Evolutionary conservation across 2,113 vertebrate species (phyloP).

Genomic region (Macaca nemestrina): DNA sequence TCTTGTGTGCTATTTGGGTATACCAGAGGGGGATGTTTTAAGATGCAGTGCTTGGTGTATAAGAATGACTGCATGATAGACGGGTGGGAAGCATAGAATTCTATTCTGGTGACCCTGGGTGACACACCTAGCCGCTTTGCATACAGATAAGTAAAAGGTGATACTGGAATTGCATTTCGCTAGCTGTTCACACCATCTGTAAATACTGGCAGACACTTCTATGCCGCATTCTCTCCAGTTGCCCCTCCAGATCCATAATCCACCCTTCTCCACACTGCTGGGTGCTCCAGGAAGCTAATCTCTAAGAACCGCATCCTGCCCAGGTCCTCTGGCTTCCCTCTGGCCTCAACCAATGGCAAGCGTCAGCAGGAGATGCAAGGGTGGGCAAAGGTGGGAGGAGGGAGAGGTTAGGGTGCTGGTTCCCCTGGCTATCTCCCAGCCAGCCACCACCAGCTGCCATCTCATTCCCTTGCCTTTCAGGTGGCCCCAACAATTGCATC

Average conservation of each 20-base stretch:
- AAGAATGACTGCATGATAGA: neutral
- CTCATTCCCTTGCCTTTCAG: neutral
- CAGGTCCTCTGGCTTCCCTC: neutral
- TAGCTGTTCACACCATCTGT: neutral
- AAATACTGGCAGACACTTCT: neutral
- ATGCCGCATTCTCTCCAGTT: neutral
- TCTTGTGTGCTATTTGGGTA: neutral
- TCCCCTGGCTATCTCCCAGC: neutral
- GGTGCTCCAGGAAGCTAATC: neutral
- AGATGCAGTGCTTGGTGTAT: neutral
- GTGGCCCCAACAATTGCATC: neutral
- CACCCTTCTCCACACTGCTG: neutral
- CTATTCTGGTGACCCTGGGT: neutral
- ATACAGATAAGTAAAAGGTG: neutral
- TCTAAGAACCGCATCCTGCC: neutral
- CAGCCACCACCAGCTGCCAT: neutral
- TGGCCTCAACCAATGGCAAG: neutral
- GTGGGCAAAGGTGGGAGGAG: too few relatives aligned
- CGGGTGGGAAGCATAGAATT: neutral
- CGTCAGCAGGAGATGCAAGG: neutral
- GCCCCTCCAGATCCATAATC: neutral
- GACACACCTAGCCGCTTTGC: neutral
- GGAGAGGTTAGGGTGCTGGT: neutral
- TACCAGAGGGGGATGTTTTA: neutral
- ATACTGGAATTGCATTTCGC: neutral